Evolutionary conservation across 2,888 invertebrate genomes (phyloP), one percentile per base, ranked within the genome.

Genomic region (Adelphocoris suturalis): DNA sequence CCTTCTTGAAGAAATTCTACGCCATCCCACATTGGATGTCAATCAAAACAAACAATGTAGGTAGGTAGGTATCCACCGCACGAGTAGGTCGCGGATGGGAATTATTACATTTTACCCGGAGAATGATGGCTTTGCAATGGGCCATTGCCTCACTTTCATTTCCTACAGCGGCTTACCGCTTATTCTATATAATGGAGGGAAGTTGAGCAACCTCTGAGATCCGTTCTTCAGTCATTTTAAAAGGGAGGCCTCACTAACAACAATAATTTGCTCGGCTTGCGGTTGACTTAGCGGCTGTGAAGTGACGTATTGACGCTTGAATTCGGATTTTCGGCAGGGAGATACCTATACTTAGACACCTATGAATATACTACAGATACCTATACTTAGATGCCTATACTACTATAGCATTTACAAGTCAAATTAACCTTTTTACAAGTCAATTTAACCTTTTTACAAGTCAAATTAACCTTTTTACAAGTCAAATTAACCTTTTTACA

Each of bases 141-240:
- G 14, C 52, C 52, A 13, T 19, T 68, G 23, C 68, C 13, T 68
- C 23, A 68, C 68, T 68, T 68, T 68, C 68, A 27, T 68, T 68
- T 68, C 68, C 68, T 23, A 7, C 68, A 23, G 23, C 4, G 68
- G 68, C 68, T 68, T 23, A 68, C 68, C 68, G 68, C 68, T 27
- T 19, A 68, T 68, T 68, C 37, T 37, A 23, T 7, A 12, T 68
- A 68, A 68, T 68, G 27, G 68, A 68, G 68, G 68, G 68, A 68
- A 68, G 68, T 68, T 68, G 23, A 23, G 68, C 68, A 68, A 68
- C 68, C 68, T 19, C 68, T 0, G 68, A 23, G 68, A 68, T 68
- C 68, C 68, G 68, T 68, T 68, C 68, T 23, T 57, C 37, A 7
- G 37, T 2, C 37, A 4, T 37, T 37, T 37, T 37, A 37, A 37